Evolutionary conservation across 2,797 vertebrate genomes (phyloP).

Genomic region (Danio tinwini): DNA sequence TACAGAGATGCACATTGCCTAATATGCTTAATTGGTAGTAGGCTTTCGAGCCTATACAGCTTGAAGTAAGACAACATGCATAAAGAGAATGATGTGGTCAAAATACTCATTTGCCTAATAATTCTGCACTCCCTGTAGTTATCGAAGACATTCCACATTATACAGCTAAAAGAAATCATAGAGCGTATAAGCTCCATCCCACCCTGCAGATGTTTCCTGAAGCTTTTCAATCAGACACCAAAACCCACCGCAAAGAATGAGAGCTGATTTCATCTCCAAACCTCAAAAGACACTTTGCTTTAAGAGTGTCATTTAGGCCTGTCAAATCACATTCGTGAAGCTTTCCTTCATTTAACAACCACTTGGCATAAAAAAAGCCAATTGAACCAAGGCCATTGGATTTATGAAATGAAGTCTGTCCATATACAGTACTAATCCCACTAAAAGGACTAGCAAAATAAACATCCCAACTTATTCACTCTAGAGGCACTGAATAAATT

Average conservation of each 20-base stretch:
- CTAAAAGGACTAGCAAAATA: constrained; percentile 19
- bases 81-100: too few species aligned
- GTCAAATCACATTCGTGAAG: constrained; percentile 18
- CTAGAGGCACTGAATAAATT: constrained; percentile 3
- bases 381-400: constrained; percentile 14
- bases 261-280: constrained; percentile 33
- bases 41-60: too few species aligned
- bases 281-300: constrained; percentile 36
- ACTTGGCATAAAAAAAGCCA: constrained; percentile 21
- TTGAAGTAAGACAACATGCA: too few species aligned
- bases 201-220: not conserved
- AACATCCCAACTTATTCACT: constrained; percentile 5
- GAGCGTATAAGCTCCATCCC: not conserved
- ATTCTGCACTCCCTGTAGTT: too few species aligned
- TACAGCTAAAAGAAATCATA: not conserved
- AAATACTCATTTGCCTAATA: too few species aligned
- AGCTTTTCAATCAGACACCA: constrained; percentile 40
- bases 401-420: constrained; percentile 26
- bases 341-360: constrained; percentile 29
- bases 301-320: constrained; percentile 13
- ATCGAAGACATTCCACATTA: too few species aligned
- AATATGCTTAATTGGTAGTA: too few species aligned
- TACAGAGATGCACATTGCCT: too few species aligned
- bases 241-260: constrained; percentile 25
- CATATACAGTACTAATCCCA: constrained; percentile 20